Evolutionary conservation across 1,140 invertebrate genomes (phyloP).

Genomic region (Sitodiplosis mosellana): DNA sequence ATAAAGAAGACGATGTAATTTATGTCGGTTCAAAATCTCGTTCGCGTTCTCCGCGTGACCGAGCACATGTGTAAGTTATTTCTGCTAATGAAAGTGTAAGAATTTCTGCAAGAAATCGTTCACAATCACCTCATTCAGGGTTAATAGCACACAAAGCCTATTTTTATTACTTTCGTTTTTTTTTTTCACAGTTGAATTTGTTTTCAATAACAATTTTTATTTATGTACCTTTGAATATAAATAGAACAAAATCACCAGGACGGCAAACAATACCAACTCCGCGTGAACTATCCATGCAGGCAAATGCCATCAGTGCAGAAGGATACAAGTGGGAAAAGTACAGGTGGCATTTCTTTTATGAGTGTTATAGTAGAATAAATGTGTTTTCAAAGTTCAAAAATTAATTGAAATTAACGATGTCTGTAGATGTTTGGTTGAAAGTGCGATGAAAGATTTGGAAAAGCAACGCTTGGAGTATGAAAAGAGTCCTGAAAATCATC

Average conservation of each 20-base stretch:
- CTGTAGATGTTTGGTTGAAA: conserved; percentile 13
- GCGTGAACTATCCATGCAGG: conserved; percentile 19
- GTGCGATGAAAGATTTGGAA: conserved; percentile 27
- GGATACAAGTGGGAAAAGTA: conserved; percentile 36
- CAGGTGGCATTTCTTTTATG: conserved; percentile 17
- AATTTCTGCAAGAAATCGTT: too few relatives aligned
- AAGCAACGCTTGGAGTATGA: conserved; percentile 50
- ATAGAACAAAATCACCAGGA: too few relatives aligned
- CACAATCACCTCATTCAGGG: too few relatives aligned
- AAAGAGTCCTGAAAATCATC: conserved; percentile 70
- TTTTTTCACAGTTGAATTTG: too few relatives aligned
- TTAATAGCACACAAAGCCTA: too few relatives aligned
- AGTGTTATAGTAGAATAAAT: not conserved
- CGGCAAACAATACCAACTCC: conserved; percentile 14
- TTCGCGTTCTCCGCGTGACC: too few relatives aligned
- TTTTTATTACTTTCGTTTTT: too few relatives aligned
- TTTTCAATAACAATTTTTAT: too few relatives aligned
- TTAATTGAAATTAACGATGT: not conserved
- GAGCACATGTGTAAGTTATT: too few relatives aligned
- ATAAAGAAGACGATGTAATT: conserved; percentile 6
- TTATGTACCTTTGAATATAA: too few relatives aligned
- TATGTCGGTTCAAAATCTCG: not conserved
- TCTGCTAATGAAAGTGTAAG: too few relatives aligned
- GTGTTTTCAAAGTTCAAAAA: not conserved
- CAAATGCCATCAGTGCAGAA: conserved; percentile 23